Evolutionary conservation across 1,140 invertebrate species (phyloP).

Genomic region (Tetranychus urticae): DNA sequence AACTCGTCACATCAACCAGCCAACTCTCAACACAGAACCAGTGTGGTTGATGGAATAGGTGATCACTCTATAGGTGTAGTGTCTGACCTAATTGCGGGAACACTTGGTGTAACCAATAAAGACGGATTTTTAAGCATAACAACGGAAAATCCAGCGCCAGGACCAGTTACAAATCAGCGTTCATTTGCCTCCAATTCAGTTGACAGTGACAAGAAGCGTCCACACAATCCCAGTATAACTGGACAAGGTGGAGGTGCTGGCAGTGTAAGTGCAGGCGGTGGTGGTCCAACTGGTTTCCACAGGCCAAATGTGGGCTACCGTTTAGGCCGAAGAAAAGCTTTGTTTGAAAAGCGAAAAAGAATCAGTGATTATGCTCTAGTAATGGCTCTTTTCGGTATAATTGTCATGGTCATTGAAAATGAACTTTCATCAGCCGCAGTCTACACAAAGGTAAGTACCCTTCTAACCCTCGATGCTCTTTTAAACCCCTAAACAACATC

Average conservation of each 20-base stretch:
- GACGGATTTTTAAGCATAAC: conserved; percentile 8
- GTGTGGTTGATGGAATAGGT: background rate
- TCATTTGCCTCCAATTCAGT: conserved; percentile 9
- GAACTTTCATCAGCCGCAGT: conserved; percentile 82
- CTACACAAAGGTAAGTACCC: conserved; percentile 56
- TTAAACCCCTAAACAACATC: too few relatives aligned
- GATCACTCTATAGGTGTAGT: conserved; percentile 21
- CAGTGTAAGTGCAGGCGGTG: conserved; percentile 1
- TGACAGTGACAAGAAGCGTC: conserved; percentile 13
- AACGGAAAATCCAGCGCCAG: conserved; percentile 2
- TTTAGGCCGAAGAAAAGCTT: conserved; percentile 75
- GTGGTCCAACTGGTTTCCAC: conserved; percentile 32
- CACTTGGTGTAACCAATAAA: conserved; percentile 30
- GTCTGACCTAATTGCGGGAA: background rate
- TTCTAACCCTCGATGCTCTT: too few relatives aligned
- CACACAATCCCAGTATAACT: too few relatives aligned
- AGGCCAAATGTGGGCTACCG: conserved; percentile 93
- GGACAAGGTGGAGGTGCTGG: too few relatives aligned
- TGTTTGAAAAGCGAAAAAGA: conserved; percentile 89
- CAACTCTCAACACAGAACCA: too few relatives aligned
- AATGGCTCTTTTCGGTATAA: conserved; percentile 95
- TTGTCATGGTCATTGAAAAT: conserved; percentile 96
- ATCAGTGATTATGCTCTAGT: conserved; percentile 94
- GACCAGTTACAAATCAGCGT: background rate
- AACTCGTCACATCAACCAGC: too few relatives aligned